These are phyloP conservation scores for Rhabdophis nuchalis DNA, from an alignment of 2,797 vertebrate genomes.

Conservation along the genomic window DNA sequence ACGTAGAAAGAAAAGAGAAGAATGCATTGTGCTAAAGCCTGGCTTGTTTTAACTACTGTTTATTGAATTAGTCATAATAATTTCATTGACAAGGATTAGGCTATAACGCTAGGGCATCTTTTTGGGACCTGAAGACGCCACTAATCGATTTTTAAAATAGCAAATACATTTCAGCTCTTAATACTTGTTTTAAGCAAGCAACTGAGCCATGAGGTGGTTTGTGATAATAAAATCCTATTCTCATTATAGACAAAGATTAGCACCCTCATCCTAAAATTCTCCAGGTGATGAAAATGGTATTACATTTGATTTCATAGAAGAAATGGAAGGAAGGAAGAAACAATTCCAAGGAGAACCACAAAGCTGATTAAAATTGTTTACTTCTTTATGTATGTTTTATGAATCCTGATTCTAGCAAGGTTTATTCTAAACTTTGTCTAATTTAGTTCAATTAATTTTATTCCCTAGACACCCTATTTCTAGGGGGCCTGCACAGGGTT, in stretches of 20 bases:
- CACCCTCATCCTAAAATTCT: slow-evolving; percentile 9
- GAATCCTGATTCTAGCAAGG: not conserved
- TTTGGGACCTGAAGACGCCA: not conserved
- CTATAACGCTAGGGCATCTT: not conserved
- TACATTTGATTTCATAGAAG: not conserved
- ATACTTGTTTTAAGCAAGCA: not conserved
- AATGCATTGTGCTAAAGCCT: not conserved
- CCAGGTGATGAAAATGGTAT: not conserved
- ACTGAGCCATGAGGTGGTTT: not conserved
- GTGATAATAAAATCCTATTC: not conserved
- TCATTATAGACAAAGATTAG: not conserved
- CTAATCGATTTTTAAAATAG: not conserved
- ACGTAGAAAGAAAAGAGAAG: not conserved
- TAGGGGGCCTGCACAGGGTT: not conserved
- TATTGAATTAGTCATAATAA: not conserved
- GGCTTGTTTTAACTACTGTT: not conserved
- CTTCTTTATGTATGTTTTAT: not conserved
- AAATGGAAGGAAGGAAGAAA: not conserved
- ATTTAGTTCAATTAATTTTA: not conserved
- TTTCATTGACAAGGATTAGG: not conserved
- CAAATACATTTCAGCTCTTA: not conserved
- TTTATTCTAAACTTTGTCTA: not conserved
- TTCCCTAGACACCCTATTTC: not conserved
- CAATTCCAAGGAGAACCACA: not conserved
- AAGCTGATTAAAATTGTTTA: not conserved